phyloP scores from a whole-genome alignment of 2,888 invertebrate genomes.

The Drosophila stalkeri region DNA sequence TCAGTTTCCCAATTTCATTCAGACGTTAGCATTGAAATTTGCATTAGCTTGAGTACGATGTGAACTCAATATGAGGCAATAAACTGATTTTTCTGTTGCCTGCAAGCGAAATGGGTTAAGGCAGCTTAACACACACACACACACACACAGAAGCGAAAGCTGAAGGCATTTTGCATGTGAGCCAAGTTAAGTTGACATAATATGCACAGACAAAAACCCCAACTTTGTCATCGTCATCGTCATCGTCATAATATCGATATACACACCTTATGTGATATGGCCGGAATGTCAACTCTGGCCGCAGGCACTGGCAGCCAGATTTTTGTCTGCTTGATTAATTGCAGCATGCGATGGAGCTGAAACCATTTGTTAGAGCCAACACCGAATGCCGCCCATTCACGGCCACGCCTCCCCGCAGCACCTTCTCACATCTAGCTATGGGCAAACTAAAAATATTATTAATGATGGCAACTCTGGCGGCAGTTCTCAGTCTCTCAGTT shows the following conservation, averaged over 20 bases:
- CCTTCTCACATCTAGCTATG: background rate
- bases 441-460: conserved; percentile 73
- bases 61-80: conserved; percentile 13
- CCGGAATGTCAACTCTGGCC: conserved; percentile 48
- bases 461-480: conserved; percentile 63
- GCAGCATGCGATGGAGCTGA: conserved; percentile 35
- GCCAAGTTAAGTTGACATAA: conserved; percentile 30
- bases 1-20: background rate
- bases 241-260: conserved; percentile 17
- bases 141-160: background rate
- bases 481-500: conserved; percentile 50
- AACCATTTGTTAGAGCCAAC: conserved; percentile 52
- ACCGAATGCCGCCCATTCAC: background rate
- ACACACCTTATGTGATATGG: conserved; percentile 1
- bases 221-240: conserved; percentile 19
- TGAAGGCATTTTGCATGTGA: conserved; percentile 28
- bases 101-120: conserved; percentile 2
- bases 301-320: conserved; percentile 59
- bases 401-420: background rate
- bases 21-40: background rate
- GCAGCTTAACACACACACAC: conserved; percentile 13
- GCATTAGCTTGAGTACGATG: conserved; percentile 1
- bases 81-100: conserved; percentile 2
- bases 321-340: conserved; percentile 77
- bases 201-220: conserved; percentile 21